These are phyloP conservation scores for Pelvicachromis taeniatus DNA, from an alignment of 2,113 vertebrate genomes.

Conservation along the genomic window DNA sequence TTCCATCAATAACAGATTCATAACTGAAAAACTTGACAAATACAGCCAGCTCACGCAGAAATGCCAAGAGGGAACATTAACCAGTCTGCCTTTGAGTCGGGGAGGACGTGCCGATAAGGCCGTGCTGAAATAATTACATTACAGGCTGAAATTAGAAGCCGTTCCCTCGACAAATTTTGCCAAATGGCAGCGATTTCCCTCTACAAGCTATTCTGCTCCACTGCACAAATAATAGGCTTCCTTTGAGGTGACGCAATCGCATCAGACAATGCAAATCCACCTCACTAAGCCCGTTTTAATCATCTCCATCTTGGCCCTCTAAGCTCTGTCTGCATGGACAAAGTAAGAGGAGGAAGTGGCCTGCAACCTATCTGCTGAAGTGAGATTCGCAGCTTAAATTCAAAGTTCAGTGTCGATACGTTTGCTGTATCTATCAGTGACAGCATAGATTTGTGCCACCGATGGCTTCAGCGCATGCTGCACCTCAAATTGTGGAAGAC, in stretches of 20 bases:
- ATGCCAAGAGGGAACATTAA: slow-evolving; percentile 5
- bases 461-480: background rate
- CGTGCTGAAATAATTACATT: slow-evolving; percentile 26
- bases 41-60: background rate
- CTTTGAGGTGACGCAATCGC: slow-evolving; percentile 27
- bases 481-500: background rate
- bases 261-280: slow-evolving; percentile 14
- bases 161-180: background rate
- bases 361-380: background rate
- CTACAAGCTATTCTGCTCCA: background rate
- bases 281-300: slow-evolving; percentile 12
- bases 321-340: background rate
- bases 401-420: background rate
- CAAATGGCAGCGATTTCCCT: slow-evolving; percentile 5
- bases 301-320: background rate
- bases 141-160: slow-evolving; percentile 3
- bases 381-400: background rate
- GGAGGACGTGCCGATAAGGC: background rate
- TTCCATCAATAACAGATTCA: background rate
- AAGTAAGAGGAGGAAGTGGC: background rate
- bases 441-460: background rate
- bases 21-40: background rate
- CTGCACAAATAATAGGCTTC: slow-evolving; percentile 20
- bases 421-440: background rate
- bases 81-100: background rate